A percentile compares a stretch with the other conserved stretches of the same genome.
These are phyloP conservation scores for Vulpes lagopus DNA, from an alignment of 2,113 vertebrate genomes.

Conservation along the genomic window DNA sequence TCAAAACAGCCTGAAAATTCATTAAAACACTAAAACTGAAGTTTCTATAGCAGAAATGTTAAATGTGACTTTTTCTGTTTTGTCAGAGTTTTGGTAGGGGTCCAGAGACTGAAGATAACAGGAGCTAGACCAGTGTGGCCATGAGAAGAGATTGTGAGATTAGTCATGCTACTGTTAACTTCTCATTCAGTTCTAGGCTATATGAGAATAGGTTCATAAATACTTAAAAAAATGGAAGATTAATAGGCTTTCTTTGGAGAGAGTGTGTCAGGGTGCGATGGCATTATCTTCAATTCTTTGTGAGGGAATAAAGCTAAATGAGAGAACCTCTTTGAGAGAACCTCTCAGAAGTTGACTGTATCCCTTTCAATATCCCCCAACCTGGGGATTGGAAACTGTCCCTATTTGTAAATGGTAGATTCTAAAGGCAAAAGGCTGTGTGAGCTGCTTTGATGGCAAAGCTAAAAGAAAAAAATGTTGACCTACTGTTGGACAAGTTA, in stretches of 20 bases:
- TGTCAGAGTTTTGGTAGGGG: conserved; percentile 3
- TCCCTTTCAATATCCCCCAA: background rate
- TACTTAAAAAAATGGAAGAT: background rate
- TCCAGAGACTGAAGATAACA: background rate
- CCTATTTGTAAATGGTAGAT: background rate
- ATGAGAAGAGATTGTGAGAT: background rate
- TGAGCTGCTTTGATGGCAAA: background rate
- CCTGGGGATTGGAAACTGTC: background rate
- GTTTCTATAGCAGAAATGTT: background rate
- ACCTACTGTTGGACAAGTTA: background rate
- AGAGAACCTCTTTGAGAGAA: background rate
- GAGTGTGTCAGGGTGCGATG: background rate
- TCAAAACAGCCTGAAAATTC: background rate
- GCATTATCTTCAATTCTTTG: background rate
- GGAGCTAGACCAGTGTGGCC: background rate
- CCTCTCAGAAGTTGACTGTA: background rate
- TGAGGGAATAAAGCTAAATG: background rate
- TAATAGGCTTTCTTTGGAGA: conserved; percentile 19
- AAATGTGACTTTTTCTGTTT: background rate
- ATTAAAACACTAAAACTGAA: conserved; percentile 16
- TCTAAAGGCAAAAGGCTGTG: background rate
- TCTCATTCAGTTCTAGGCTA: background rate
- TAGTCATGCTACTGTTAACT: background rate
- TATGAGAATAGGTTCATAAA: background rate
- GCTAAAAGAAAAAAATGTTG: background rate